Base-by-base conservation (phyloP, 2,888 invertebrate species). In the Eulithis prunata region DNA sequence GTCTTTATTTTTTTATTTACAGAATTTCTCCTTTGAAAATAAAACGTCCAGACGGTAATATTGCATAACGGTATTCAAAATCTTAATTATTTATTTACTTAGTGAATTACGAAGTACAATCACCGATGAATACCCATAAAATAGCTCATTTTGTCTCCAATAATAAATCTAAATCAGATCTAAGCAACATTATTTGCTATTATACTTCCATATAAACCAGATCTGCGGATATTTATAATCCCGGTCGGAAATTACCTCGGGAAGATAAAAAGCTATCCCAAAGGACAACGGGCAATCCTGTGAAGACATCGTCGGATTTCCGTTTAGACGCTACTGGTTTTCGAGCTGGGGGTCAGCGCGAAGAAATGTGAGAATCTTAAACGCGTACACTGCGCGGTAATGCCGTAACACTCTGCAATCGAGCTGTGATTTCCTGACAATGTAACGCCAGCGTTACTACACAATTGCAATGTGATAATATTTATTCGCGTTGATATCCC, bases 201-300 rank as follows among this genome's bases (percentile, higher is more conserved):
- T 54, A 14, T 10, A n/a, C 45, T 47, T 56, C 14, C 57, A 45
- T 61, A 57, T 46, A 68, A 54, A 60, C 49, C 55, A 54, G 51
- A 64, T 61, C 54, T 55, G 28, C 57, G 68, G 68, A 68, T 64
- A 64, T 64, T 57, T 53, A 63, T 57, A 68, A 68, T 64, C 61
- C 68, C 64, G 68, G 55, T 68, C 68, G 68, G 68, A 68, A 57
- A 68, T 68, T 68, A 45, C 53, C 49, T 14, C 36, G 49, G 67
- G 36, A 43, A 57, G 57, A 62, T 64, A 64, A 64, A 67, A 64
- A 61, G 57, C 60, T 43, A 59, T 65, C 60, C 41, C 56, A 38
- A 11, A 11, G 59, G 64, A 68, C 52, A 57, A 32, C 67, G 52
- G 53, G 49, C 55, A 49, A 58, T 57, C 56, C 53, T 51, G 47